Percentiles rank a stretch among this genome's conserved stretches.
Evolutionary conservation across 2,888 invertebrate genomes (phyloP).

Genomic region (Lissonota sp.): DNA sequence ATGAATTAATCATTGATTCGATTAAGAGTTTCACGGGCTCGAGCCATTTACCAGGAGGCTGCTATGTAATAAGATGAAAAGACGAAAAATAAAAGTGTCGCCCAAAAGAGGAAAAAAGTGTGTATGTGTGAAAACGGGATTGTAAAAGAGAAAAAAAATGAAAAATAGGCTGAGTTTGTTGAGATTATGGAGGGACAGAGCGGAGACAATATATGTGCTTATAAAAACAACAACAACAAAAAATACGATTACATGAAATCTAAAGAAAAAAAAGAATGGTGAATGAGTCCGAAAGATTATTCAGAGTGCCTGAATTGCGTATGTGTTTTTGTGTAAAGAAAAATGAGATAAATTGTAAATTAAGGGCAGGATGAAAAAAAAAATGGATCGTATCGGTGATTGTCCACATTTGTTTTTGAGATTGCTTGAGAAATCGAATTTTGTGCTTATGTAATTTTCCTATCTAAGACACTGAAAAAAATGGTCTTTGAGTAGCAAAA

Average conservation of each 20-base stretch:
- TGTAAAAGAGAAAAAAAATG: slow-evolving; percentile 21
- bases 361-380: slow-evolving; percentile 18
- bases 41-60: slow-evolving; percentile 64
- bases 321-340: slow-evolving; percentile 12
- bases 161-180: slow-evolving; percentile 44
- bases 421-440: slow-evolving; percentile 61
- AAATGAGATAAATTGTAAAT: slow-evolving; percentile 45
- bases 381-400: slow-evolving; percentile 38
- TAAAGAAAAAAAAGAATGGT: slow-evolving; percentile 24
- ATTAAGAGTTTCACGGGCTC: slow-evolving; percentile 55
- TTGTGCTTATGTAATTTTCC: slow-evolving; percentile 60
- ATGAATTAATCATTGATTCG: slow-evolving; percentile 34
- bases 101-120: slow-evolving; percentile 44
- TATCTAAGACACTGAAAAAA: slow-evolving; percentile 38
- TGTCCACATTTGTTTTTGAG: slow-evolving; percentile 54
- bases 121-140: slow-evolving; percentile 56
- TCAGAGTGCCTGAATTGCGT: slow-evolving; percentile 43
- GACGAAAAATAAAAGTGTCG: slow-evolving; percentile 16
- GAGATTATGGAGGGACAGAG: slow-evolving; percentile 36
- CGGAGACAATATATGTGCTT: slow-evolving; percentile 63
- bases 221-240: slow-evolving; percentile 37
- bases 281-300: slow-evolving; percentile 36
- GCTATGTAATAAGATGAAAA: slow-evolving; percentile 50
- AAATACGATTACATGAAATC: background rate
- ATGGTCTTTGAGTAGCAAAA: background rate